A percentile compares a stretch with the other conserved stretches of the same genome.
These are phyloP conservation scores for Microcebus murinus DNA, from an alignment of 2,113 vertebrate genomes.

Conservation along the genomic window DNA sequence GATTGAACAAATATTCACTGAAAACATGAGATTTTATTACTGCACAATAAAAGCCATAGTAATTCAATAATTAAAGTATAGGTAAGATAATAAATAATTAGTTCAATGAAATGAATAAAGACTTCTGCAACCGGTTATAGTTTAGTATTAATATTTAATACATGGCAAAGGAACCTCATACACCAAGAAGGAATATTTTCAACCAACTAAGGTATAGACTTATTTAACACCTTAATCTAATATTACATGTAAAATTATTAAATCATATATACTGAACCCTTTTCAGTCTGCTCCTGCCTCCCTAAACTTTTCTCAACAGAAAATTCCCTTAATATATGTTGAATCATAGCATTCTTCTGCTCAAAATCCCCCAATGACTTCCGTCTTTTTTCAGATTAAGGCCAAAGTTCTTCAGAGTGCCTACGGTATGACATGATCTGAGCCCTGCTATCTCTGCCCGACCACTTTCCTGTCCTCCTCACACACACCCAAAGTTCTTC, in stretches of 20 bases:
- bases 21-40: background rate
- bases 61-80: slow-evolving; percentile 9
- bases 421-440: background rate
- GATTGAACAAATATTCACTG: background rate
- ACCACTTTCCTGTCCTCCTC: background rate
- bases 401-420: background rate
- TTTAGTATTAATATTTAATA: background rate
- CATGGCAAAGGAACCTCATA: background rate
- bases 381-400: background rate
- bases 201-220: background rate
- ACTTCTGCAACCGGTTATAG: background rate
- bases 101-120: background rate
- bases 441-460: background rate
- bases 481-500: background rate
- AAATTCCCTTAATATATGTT: background rate
- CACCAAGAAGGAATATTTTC: background rate
- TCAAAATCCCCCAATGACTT: background rate
- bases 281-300: background rate
- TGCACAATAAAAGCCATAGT: background rate
- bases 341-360: background rate
- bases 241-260: background rate
- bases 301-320: background rate
- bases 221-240: background rate
- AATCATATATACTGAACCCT: background rate
- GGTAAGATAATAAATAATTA: background rate